Evolutionary conservation across 2,888 invertebrate genomes (phyloP), one percentile per base, ranked within the genome.

Genomic region (Oscheius sp.): DNA sequence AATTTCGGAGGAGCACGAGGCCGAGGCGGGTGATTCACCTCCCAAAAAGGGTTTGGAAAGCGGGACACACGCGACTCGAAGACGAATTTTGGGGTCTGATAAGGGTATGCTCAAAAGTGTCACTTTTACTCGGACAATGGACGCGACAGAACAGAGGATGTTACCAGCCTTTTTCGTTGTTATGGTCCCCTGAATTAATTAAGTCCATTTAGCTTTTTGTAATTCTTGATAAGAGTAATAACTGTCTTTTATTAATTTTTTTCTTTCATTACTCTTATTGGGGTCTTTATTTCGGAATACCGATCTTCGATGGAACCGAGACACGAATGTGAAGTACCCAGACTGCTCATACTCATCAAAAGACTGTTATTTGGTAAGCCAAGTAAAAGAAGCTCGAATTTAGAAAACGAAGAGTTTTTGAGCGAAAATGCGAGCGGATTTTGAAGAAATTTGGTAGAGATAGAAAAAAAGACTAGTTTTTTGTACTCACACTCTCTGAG

Each of bases 101-200:
- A 55, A 55, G 53, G 10, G 1, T 55, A 2, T 29, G 37, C 32
- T 48, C 63, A 5, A 21, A 32, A 11, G 29, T 60, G n/a, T 37
- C 33, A n/a, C 21, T 66, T 13, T 21, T 4, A 66, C 35, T 13
- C n/a, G n/a, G 53, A 11, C n/a, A 32, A 10, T 29, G 35, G 66
- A 53, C 32, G 50, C n/a, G 32, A 51, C 2, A 50, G 32, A 50
- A 63, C 21, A 63, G 63, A n/a, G 11, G 7, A 48, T 47, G 37
- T 9, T 33, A 68, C 68, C 42, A 21, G 53, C 68, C 68, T 68
- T 68, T 68, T 21, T 51, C 21, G 29, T 68, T 55, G 42, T 35
- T 68, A n/a, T 55, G 53, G 9, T 55, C 55, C 68, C 68, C 68
- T 68, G 29, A 55, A 68, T 35, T 11, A 4, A 21, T 66, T 32